Percentiles rank a stretch among this genome's conserved stretches.
phyloP scores from a whole-genome alignment of 2,113 vertebrate genomes.

The Epinephelus lanceolatus region DNA sequence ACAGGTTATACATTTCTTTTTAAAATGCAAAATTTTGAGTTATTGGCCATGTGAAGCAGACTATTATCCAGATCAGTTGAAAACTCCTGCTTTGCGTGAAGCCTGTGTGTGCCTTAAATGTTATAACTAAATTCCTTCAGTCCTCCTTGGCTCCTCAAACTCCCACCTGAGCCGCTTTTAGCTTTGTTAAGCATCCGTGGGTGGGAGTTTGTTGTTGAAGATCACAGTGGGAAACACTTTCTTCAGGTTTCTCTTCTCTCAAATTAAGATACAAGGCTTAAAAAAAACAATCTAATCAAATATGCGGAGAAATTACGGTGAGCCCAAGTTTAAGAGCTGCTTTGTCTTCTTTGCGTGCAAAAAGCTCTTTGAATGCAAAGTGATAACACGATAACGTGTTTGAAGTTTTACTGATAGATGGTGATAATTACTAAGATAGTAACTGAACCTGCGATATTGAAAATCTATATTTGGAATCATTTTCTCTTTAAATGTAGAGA shows the following conservation, averaged over 20 bases:
- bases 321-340: neutral
- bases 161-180: slow-evolving; percentile 41
- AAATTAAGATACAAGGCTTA: neutral
- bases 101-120: neutral
- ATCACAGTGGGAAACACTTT: slow-evolving; percentile 1
- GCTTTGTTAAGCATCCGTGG: slow-evolving; percentile 1
- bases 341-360: neutral
- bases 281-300: neutral
- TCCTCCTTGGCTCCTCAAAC: neutral
- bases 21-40: no score
- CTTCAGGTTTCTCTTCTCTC: neutral
- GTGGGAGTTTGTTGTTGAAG: slow-evolving; percentile 1
- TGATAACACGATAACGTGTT: neutral
- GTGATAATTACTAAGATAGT: neutral
- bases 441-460: neutral
- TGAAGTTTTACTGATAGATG: neutral
- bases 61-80: no score
- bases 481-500: neutral
- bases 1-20: no score
- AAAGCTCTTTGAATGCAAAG: neutral
- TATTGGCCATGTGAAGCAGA: no score
- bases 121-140: neutral
- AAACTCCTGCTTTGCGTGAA: neutral
- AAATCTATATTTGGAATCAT: neutral
- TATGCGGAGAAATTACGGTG: neutral